Evolutionary conservation across 2,888 invertebrate species (phyloP), one percentile per base, ranked within the genome.

Genomic region (Gymnoscelis rufifasciata): DNA sequence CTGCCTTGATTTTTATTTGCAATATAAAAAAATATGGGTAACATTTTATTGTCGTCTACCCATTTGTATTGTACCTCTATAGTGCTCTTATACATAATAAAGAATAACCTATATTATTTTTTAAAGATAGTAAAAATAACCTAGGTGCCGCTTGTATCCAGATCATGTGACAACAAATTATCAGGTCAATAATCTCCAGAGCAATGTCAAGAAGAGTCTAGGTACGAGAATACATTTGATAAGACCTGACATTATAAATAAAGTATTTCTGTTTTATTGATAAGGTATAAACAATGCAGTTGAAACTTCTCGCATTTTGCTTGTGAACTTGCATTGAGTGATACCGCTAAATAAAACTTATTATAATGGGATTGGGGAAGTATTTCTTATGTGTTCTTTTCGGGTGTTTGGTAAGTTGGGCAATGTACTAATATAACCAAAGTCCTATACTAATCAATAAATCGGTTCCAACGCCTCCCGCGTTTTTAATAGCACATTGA

Each of bases 171-270:
- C 19, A 2, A 19, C 19, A 19, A 19, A 19, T 45, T n/a, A n/a
- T n/a, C n/a, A 50, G 45, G 44, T 50, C 49, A 50, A 42, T 24
- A 27, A 31, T 43, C 42, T 30, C 24, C 38, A 41, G 13, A 30
- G 35, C 2, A 40, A 40, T 39, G 44, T 37, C 33, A 49, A 42
- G 41, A 38, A 35, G 41, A 40, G 36, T 40, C 23, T 1, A 35
- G 44, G 41, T 35, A 15, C 11, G 19, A 15, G 7, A 26, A 26
- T 3, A 26, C 8, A 26, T 19, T 19, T 3, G 19, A 19, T 19
- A 19, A 19, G 19, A 5, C 5, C 19, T 5, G 14, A 10, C 7
- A 5, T n/a, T 12, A 33, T 33, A n/a, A 33, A 33, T 14, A 14
- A 33, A 14, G 14, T 33, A 33, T 33, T 41, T 14, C 14, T 30